Conservation (phyloP, 2,113 vertebrate species). For the Lanius collurio region DNA sequence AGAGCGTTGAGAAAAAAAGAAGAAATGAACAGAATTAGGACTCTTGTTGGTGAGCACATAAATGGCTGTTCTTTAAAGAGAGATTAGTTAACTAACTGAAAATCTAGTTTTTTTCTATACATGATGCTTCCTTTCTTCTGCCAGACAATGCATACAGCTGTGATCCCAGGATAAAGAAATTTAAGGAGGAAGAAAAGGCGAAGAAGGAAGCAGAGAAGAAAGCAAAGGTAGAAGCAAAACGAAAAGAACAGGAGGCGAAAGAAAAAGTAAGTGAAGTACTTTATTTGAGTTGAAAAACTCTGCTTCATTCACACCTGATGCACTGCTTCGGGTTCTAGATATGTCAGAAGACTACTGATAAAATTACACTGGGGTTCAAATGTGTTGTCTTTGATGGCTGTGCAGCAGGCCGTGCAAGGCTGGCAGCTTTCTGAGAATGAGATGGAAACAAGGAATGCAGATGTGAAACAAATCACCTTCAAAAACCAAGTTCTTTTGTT, state of each 20-base stretch:
- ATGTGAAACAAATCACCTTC: background rate
- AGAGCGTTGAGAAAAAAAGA: constrained; percentile 95
- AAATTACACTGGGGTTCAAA: background rate
- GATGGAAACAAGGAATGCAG: background rate
- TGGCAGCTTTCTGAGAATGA: background rate
- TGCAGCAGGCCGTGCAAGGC: background rate
- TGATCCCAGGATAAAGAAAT: constrained; percentile 97
- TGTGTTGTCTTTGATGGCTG: background rate
- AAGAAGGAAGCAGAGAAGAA: constrained; percentile 98
- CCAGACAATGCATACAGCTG: constrained; percentile 93
- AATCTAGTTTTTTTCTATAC: background rate
- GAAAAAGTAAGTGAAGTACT: constrained; percentile 82
- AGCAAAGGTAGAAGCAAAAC: constrained; percentile 94
- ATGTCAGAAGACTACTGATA: background rate
- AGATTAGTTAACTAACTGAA: background rate
- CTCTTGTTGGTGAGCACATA: constrained; percentile 80
- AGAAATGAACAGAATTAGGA: constrained; percentile 98
- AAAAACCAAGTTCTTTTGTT: background rate
- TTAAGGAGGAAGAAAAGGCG: constrained; percentile 97
- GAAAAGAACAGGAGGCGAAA: constrained; percentile 92
- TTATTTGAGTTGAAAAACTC: background rate
- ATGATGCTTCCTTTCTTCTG: constrained; percentile 7
- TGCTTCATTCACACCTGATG: background rate
- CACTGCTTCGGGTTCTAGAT: background rate
- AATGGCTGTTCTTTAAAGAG: background rate